Evolutionary conservation across 2,888 invertebrate species (phyloP).

Genomic region (Agapetus fuscipes): DNA sequence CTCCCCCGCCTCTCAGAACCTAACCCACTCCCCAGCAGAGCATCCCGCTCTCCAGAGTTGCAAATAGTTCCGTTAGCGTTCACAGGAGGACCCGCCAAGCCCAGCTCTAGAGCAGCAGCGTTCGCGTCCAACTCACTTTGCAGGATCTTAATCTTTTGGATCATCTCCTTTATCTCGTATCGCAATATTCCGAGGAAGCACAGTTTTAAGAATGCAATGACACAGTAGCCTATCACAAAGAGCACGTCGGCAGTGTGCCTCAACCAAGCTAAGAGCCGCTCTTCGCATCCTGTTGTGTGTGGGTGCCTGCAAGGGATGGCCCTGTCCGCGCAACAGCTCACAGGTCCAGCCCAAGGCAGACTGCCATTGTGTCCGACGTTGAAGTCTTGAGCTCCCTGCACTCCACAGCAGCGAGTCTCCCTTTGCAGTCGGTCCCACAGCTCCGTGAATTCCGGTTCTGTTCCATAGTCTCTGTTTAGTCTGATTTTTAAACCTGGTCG

Average conservation of each 20-base stretch:
- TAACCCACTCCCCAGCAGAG: slow-evolving; percentile 41
- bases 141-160: slow-evolving; percentile 78
- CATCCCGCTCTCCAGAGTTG: slow-evolving; percentile 48
- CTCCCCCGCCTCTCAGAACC: slow-evolving; percentile 45
- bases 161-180: slow-evolving; percentile 85
- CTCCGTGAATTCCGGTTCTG: slow-evolving; percentile 60
- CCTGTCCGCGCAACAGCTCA: slow-evolving; percentile 38
- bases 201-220: slow-evolving; percentile 79
- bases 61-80: slow-evolving; percentile 43
- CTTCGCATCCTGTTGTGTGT: slow-evolving; percentile 59
- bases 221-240: slow-evolving; percentile 77
- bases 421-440: slow-evolving; percentile 70
- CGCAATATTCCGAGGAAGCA: slow-evolving; percentile 81
- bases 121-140: slow-evolving; percentile 54
- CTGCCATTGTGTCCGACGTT: slow-evolving; percentile 31
- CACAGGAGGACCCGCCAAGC: slow-evolving; percentile 35
- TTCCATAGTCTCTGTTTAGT: slow-evolving; percentile 60
- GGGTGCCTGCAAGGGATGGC: slow-evolving; percentile 37
- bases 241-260: slow-evolving; percentile 70
- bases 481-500: slow-evolving; percentile 55
- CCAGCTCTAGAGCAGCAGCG: slow-evolving; percentile 32
- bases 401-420: slow-evolving; percentile 71
- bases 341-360: slow-evolving; percentile 28
- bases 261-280: slow-evolving; percentile 62
- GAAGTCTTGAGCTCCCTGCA: slow-evolving; percentile 43